Evolutionary conservation across 1,140 invertebrate species (phyloP), one percentile per base, ranked within the genome.

Genomic region (fruit fly (Drosophila melanogaster)): DNA sequence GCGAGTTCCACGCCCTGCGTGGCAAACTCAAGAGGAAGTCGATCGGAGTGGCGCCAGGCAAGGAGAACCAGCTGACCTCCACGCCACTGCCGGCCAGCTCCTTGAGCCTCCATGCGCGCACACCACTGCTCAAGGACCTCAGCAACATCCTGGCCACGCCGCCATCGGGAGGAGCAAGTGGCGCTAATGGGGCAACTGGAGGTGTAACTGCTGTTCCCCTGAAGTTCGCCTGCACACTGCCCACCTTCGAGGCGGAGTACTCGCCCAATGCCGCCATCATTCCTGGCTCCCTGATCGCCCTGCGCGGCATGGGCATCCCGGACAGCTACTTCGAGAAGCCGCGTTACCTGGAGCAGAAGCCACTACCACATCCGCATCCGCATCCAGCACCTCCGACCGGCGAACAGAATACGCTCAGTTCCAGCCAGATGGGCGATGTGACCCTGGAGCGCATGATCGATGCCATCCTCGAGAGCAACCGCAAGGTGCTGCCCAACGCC

Each of bases 371-470:
- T 19, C 33, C 53, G 7, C 26, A 30, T 30, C 26, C 44, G 8
- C 47, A 26, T 1, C 38, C 55, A 3, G 49, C 33, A 40, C 41
- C 44, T 10, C 37, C 49, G 17, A 7, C 22, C 15, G 7, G 7
- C 0, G 77, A 72, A 17, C 71, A 79, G 49, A 64, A 66, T 10
- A 73, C 74, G 1, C 66, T 90, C 24, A 91, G 79, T 49, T 92
- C 91, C 33, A 90, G 62, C 15, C 67, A 80, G 53, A 90, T 92
- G 90, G 90, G 90, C 15, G 91, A 92, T 50, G 77, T 83, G 19
- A 92, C 91, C n/a, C 58, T 92, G 50, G 91, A 91, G 58, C 81
- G 84, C 24, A 92, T 92, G 91, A 92, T 92, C 56, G 91, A 92
- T 54, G 91, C 90, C 24, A 92, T 92, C 14, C 58, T 92, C n/a